These are phyloP conservation scores for Periophthalmodon schlosseri DNA, from an alignment of 2,113 vertebrate species.

Conservation along the genomic window DNA sequence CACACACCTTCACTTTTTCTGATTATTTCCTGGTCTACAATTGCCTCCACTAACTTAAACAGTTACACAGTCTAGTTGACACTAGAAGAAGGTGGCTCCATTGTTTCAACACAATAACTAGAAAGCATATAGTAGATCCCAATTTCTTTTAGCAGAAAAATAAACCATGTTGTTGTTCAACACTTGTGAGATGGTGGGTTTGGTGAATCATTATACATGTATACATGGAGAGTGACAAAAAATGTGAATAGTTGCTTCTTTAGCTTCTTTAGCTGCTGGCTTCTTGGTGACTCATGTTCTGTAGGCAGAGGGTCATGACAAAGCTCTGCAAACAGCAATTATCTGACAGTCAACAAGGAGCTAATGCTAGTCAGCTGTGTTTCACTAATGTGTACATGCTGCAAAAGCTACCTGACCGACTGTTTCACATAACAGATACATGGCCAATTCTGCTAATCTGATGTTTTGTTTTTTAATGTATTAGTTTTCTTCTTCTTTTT, in stretches of 20 bases:
- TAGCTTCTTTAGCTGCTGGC: conserved; percentile 37
- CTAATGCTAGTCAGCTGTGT: conserved; percentile 47
- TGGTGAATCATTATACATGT: conserved; percentile 29
- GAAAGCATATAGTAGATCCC: background rate
- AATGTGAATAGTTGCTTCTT: conserved; percentile 32
- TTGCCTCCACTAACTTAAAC: too few species aligned
- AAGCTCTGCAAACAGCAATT: conserved; percentile 58
- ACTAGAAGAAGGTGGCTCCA: too few species aligned
- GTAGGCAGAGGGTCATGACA: conserved; percentile 60
- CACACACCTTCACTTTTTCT: too few species aligned
- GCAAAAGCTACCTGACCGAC: conserved; percentile 13
- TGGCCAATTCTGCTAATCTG: background rate
- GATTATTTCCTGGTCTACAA: too few species aligned
- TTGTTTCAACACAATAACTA: too few species aligned
- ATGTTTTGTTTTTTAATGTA: background rate
- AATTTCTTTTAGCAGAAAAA: background rate
- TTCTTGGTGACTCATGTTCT: conserved; percentile 62
- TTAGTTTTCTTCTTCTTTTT: background rate
- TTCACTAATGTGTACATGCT: conserved; percentile 31
- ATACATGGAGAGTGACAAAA: conserved; percentile 34
- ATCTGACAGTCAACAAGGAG: conserved; percentile 42
- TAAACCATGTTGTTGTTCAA: conserved; percentile 6
- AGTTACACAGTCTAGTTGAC: too few species aligned
- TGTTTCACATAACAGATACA: background rate
- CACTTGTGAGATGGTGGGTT: conserved; percentile 11